A percentile compares a stretch with the other conserved stretches of the same genome.
These are phyloP conservation scores for Heterodera filipjevi DNA, from an alignment of 2,888 invertebrate species.

Conservation along the genomic window DNA sequence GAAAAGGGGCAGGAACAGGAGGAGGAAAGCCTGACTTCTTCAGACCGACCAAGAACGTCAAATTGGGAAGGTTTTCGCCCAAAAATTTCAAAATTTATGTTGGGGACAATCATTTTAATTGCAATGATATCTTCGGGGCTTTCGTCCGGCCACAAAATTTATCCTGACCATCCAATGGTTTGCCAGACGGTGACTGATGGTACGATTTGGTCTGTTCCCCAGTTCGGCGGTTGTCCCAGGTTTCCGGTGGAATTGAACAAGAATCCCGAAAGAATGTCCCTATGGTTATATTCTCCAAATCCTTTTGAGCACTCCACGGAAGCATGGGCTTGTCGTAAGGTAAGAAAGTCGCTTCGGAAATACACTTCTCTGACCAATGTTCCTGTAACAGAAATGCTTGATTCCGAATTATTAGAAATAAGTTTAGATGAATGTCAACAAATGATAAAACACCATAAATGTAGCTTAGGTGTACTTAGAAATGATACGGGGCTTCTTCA, in stretches of 20 bases:
- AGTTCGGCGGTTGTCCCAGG: background rate
- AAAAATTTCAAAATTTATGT: conserved; percentile 2
- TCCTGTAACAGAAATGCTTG: background rate
- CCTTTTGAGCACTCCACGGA: background rate
- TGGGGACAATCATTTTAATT: background rate
- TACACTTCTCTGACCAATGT: background rate
- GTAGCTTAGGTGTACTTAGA: background rate
- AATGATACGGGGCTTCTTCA: background rate
- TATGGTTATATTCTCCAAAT: background rate
- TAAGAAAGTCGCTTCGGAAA: background rate
- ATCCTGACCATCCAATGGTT: background rate
- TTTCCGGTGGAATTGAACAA: background rate
- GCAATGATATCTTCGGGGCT: background rate
- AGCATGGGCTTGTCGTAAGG: conserved; percentile 1
- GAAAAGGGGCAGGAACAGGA: background rate
- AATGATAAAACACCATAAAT: background rate
- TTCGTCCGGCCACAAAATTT: background rate
- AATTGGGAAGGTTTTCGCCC: background rate
- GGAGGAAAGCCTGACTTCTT: background rate
- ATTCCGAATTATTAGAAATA: background rate
- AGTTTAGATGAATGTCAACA: background rate
- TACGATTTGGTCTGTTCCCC: background rate
- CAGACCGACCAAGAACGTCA: background rate
- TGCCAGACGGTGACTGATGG: background rate
- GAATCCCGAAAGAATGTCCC: background rate